phyloP scores from a whole-genome alignment of 2,797 vertebrate species.

The Graptemys geographica region DNA sequence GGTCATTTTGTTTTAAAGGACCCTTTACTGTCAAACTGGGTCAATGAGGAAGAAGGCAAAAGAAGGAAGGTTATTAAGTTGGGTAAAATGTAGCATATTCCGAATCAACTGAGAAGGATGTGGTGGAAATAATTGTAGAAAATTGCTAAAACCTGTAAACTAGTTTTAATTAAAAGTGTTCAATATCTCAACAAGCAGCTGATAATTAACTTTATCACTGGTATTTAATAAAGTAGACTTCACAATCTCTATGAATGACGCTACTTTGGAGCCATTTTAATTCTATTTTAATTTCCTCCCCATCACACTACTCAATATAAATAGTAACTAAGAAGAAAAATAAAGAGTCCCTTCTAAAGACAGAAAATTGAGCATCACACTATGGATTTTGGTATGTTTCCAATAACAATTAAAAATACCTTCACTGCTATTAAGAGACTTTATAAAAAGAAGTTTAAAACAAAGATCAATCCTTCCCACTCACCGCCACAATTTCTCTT shows the following conservation, averaged over 20 bases:
- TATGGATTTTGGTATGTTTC: constrained; percentile 5
- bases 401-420: constrained; percentile 39
- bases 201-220: constrained; percentile 72
- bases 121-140: constrained; percentile 43
- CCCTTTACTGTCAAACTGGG: not conserved
- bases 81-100: not conserved
- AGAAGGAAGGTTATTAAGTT: not conserved
- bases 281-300: constrained; percentile 76
- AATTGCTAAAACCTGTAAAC: constrained; percentile 52
- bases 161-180: constrained; percentile 67
- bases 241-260: constrained; percentile 59
- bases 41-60: not conserved
- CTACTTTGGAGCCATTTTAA: constrained; percentile 67
- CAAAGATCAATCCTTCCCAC: constrained; percentile 49
- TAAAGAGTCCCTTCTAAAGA: constrained; percentile 59
- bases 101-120: constrained; percentile 3
- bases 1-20: not conserved
- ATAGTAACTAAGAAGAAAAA: constrained; percentile 60
- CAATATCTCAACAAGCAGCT: constrained; percentile 67
- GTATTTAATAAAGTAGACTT: constrained; percentile 72
- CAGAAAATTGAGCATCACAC: constrained; percentile 35
- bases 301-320: constrained; percentile 62
- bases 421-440: constrained; percentile 35
- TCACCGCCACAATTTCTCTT: constrained; percentile 2
- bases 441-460: constrained; percentile 43